Base-by-base conservation (phyloP, 2,113 vertebrate species). In the Probosciger aterrimus region DNA sequence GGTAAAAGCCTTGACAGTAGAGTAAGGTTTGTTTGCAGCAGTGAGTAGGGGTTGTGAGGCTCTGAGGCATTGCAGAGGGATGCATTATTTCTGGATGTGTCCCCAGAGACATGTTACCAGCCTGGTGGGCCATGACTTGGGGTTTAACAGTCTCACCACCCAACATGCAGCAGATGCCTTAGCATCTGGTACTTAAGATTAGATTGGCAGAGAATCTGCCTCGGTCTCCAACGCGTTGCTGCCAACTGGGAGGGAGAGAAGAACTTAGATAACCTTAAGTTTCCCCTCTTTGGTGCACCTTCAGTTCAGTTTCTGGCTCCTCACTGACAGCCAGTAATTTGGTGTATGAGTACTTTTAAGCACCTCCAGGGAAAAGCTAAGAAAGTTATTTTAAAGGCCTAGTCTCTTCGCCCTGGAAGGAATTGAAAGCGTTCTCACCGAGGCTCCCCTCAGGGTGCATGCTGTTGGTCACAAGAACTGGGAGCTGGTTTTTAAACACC, bases 191-290 rank as follows among this genome's bases (percentile, higher is more conserved):
- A 16, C 24, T 39, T 88, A 43, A 25, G n/a, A 23, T 53, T 65
- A 4, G 41, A 8, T 6, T 35, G 28, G 4, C 23, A 65, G 44
- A 11, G 18, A 64, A 31, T 62, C 23, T 76, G 13, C 0, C 0
- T 1, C 8, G 17, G 10, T 78, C n/a, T 53, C 30, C 13, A 64
- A 14, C 0, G 1, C 1, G 0, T 3, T 2, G 59, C 31, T 82
- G n/a, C 39, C 35, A 41, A 2, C 22, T 53, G 44, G 11, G 39
- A 79, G 28, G 18, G 16, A 62, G 31, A 68, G 10, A 68, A 12
- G 24, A 74, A 41, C 37, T 63, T 31, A 44, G 25, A 24, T 18
- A 49, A 57, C 33, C 8, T 17, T 4, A 9, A 6, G 0, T 35
- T 85, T 49, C 18, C 85, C 4, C 2, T 87, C 10, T 49, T 59